These are phyloP conservation scores for Hesperophylax magnus DNA, from an alignment of 1,140 invertebrate species.

Conservation along the genomic window DNA sequence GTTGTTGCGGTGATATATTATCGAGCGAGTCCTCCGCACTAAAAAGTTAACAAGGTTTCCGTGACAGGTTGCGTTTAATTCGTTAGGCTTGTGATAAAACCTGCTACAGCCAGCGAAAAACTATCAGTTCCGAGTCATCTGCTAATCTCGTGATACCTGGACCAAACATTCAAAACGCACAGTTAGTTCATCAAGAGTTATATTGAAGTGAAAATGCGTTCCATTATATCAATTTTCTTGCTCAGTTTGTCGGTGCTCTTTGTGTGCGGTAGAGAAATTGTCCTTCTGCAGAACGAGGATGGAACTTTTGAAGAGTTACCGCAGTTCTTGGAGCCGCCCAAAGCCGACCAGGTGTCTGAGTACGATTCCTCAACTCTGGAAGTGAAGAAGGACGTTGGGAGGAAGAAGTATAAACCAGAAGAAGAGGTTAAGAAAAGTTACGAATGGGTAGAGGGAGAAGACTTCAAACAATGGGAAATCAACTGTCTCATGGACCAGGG, in stretches of 20 bases:
- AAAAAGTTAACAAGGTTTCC: slow-evolving; percentile 7
- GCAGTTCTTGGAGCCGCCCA: not conserved
- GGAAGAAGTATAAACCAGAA: not conserved
- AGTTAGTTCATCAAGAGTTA: not conserved
- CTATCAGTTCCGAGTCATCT: slow-evolving; percentile 6
- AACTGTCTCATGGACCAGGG: slow-evolving; percentile 3
- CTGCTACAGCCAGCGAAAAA: not conserved
- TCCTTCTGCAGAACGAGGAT: not conserved
- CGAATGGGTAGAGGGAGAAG: not conserved
- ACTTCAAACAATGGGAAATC: slow-evolving; percentile 9
- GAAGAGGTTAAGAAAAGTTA: not conserved
- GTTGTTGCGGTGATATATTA: not conserved
- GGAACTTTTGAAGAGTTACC: not conserved
- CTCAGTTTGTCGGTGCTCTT: not conserved
- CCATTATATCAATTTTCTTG: not conserved
- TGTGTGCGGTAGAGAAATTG: not conserved
- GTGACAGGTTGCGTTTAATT: not conserved
- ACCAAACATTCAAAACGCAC: no score
- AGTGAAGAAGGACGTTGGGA: not conserved
- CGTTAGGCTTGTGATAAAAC: slow-evolving; percentile 10
- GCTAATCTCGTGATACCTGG: not conserved
- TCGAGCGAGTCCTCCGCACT: not conserved
- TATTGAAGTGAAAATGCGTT: not conserved
- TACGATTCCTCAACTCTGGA: not conserved
- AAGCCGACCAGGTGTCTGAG: not conserved